phyloP scores from a whole-genome alignment of 1,140 invertebrate genomes.

The Amphibalanus amphitrite region DNA sequence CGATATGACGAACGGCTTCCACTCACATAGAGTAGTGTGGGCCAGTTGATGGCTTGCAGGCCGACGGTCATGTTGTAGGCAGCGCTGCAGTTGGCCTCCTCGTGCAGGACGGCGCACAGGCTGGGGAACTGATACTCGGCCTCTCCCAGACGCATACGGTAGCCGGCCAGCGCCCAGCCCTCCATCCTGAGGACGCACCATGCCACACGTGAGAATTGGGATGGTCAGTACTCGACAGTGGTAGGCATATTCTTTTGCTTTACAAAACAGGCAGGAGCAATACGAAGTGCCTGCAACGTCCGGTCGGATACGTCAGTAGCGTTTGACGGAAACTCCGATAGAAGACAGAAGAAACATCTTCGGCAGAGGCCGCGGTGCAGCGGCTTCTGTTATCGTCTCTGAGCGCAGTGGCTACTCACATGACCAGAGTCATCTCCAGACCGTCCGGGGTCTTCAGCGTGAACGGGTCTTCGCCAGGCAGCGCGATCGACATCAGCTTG shows the following conservation, averaged over 20 bases:
- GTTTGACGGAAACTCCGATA: too few species aligned
- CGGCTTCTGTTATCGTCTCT: too few species aligned
- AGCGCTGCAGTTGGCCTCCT: slow-evolving; percentile 1
- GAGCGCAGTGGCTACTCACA: too few species aligned
- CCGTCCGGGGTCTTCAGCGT: slow-evolving; percentile 5
- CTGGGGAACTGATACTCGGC: slow-evolving; percentile 16
- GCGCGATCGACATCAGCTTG: slow-evolving; percentile 7
- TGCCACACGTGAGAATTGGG: too few species aligned
- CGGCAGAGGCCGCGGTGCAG: too few species aligned
- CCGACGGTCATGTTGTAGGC: slow-evolving; percentile 5
- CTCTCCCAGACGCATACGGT: slow-evolving; percentile 13
- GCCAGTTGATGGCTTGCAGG: slow-evolving; percentile 6
- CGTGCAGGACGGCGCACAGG: slow-evolving; percentile 15
- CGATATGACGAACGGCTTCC: background rate
- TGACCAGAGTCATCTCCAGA: slow-evolving; percentile 14
- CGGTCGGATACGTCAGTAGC: too few species aligned
- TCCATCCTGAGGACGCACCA: too few species aligned
- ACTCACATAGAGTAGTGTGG: background rate
- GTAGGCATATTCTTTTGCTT: too few species aligned
- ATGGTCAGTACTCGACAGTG: too few species aligned
- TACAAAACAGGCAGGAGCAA: too few species aligned
- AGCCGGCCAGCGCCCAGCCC: slow-evolving; percentile 12
- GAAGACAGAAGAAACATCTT: too few species aligned
- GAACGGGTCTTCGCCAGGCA: slow-evolving; percentile 7
- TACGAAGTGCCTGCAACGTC: too few species aligned